Evolutionary conservation across 2,113 vertebrate species (phyloP).

Genomic region (Callipepla squamata): DNA sequence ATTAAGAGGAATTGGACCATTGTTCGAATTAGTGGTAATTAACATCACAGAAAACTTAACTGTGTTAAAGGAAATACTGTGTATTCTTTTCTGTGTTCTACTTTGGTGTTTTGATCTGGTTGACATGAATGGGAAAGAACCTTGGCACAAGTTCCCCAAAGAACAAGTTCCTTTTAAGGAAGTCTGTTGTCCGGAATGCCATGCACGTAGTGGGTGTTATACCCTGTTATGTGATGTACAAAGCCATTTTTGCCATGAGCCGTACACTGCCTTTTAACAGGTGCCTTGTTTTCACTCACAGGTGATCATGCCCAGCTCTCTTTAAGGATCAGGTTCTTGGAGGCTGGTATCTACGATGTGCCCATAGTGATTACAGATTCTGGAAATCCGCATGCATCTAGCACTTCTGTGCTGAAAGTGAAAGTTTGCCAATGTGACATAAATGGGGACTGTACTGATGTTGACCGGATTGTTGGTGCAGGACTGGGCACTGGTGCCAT

Average conservation of each 20-base stretch:
- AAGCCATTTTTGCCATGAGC: background rate
- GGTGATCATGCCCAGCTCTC: conserved; percentile 93
- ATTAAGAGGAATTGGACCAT: conserved; percentile 96
- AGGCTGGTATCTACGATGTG: conserved; percentile 92
- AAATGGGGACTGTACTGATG: conserved; percentile 93
- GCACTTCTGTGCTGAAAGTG: conserved; percentile 91
- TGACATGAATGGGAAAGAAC: background rate
- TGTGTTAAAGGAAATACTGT: background rate
- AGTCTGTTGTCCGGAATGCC: background rate
- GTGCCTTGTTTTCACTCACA: conserved; percentile 47
- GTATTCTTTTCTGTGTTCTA: background rate
- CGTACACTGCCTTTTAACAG: background rate
- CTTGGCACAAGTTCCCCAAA: background rate
- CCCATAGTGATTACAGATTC: conserved; percentile 97
- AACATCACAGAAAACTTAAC: background rate
- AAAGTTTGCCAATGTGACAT: conserved; percentile 96
- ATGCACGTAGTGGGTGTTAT: fast-evolving
- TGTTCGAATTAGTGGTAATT: conserved; percentile 89
- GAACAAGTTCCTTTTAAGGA: background rate
- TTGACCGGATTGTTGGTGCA: conserved; percentile 90
- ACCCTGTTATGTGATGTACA: background rate
- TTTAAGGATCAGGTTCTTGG: conserved; percentile 90
- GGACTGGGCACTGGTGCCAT: conserved; percentile 95
- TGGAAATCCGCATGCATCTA: conserved; percentile 93
- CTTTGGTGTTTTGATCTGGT: background rate